Conservation (phyloP, 2,888 invertebrate species). For the Quadroppia sp. region DNA sequence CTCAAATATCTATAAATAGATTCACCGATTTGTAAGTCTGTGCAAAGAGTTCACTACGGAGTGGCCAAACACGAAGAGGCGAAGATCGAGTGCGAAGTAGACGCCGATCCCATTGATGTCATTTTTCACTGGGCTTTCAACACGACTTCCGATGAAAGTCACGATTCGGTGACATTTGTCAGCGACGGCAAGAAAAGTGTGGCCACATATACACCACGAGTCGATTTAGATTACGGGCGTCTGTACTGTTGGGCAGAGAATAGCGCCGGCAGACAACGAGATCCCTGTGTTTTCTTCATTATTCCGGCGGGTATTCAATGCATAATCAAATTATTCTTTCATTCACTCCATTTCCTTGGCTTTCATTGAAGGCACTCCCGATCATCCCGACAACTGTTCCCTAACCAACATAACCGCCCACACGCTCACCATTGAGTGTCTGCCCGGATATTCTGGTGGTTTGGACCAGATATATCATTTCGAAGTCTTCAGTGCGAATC, state of each 20-base stretch:
- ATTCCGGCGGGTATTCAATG: slow-evolving; percentile 46
- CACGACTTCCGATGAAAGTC: slow-evolving; percentile 13
- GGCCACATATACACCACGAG: slow-evolving; percentile 46
- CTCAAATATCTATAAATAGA: slow-evolving; percentile 42
- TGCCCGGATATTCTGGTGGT: slow-evolving; percentile 48
- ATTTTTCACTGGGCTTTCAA: slow-evolving; percentile 47
- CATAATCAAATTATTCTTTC: neutral
- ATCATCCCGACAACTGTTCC: slow-evolving; percentile 47
- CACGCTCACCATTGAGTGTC: slow-evolving; percentile 47
- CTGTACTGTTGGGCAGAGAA: slow-evolving; percentile 48
- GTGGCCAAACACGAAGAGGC: slow-evolving; percentile 48
- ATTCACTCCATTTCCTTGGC: neutral
- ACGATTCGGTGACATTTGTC: slow-evolving; percentile 36
- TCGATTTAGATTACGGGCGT: slow-evolving; percentile 45
- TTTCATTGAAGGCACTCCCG: slow-evolving; percentile 46
- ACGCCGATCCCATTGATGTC: slow-evolving; percentile 48
- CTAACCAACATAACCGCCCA: slow-evolving; percentile 47
- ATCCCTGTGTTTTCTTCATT: slow-evolving; percentile 47
- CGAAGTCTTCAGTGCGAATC: slow-evolving; percentile 47
- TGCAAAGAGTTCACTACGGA: slow-evolving; percentile 47
- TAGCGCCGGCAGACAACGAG: slow-evolving; percentile 46
- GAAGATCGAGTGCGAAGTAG: slow-evolving; percentile 47
- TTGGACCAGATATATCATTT: slow-evolving; percentile 47
- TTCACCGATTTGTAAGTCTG: slow-evolving; percentile 47
- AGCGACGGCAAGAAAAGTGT: slow-evolving; percentile 45